Conservation (phyloP, 2,888 invertebrate species). For the Luperina testacea region DNA sequence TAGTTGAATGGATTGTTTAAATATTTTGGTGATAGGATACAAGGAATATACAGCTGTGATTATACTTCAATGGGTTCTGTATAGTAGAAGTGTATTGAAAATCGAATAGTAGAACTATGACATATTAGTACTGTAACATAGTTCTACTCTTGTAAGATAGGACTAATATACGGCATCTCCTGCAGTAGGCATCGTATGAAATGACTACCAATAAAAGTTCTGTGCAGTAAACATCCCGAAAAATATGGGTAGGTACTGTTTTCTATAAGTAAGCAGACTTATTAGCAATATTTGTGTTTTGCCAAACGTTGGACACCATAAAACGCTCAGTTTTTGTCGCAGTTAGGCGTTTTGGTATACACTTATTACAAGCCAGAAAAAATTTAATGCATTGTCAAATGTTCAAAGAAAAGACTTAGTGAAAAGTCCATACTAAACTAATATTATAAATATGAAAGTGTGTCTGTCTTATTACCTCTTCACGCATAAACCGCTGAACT, state of each 20-base stretch:
- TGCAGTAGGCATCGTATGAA: background rate
- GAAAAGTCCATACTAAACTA: background rate
- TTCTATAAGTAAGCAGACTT: background rate
- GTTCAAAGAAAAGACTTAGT: background rate
- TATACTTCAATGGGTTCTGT: conserved; percentile 11
- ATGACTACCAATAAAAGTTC: background rate
- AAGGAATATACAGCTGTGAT: conserved; percentile 29
- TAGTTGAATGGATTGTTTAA: conserved; percentile 87
- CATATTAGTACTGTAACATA: background rate
- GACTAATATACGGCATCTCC: too few relatives aligned
- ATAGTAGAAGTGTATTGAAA: background rate
- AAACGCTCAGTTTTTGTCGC: background rate
- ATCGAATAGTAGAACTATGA: background rate
- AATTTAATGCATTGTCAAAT: background rate
- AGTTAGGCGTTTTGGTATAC: background rate
- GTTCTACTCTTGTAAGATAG: background rate
- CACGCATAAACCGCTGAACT: too few relatives aligned
- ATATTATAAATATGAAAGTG: too few relatives aligned
- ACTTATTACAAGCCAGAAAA: background rate
- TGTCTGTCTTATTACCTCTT: too few relatives aligned
- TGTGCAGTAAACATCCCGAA: background rate
- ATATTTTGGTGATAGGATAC: conserved; percentile 79
- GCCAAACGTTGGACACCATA: background rate
- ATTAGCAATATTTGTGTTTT: background rate
- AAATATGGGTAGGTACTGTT: background rate